phyloP scores from a whole-genome alignment of 2,888 invertebrate genomes.

The Noctua pronuba region DNA sequence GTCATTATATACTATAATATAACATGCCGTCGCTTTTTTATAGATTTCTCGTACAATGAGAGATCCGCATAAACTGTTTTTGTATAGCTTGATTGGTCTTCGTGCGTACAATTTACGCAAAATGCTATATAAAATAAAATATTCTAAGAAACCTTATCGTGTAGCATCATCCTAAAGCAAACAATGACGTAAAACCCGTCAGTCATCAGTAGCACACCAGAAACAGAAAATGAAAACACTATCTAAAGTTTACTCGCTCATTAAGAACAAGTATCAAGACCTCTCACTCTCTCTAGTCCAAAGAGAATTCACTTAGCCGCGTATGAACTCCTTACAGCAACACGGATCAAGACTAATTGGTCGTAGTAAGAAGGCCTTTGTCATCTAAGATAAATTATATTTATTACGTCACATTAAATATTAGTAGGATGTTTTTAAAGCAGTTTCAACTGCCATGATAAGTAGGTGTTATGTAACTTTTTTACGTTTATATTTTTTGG shows the following conservation, averaged over 20 bases:
- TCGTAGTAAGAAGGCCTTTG: conserved; percentile 46
- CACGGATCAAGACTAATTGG: conserved; percentile 61
- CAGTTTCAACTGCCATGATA: conserved; percentile 57
- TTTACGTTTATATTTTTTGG: conserved; percentile 26
- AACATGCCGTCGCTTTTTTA: no score
- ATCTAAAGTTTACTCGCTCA: conserved; percentile 37
- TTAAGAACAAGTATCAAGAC: conserved; percentile 31
- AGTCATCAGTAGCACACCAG: conserved; percentile 29
- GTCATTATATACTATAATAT: no score
- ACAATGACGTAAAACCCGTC: conserved; percentile 7
- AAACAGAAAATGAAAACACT: conserved; percentile 49
- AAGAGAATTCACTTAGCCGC: neutral
- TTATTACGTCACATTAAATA: conserved; percentile 56
- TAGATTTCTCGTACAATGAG: no score
- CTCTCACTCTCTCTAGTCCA: neutral
- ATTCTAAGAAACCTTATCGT: neutral
- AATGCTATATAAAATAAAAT: neutral
- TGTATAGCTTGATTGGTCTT: no score
- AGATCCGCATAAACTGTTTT: no score
- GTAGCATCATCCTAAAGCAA: conserved; percentile 6
- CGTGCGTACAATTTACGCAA: neutral
- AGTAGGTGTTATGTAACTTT: conserved; percentile 32
- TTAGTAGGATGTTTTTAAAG: conserved; percentile 40
- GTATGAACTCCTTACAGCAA: neutral
- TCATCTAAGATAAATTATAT: conserved; percentile 58